Base-by-base conservation (phyloP, 2,888 invertebrate species). In the Scaptomyza polygonia region DNA sequence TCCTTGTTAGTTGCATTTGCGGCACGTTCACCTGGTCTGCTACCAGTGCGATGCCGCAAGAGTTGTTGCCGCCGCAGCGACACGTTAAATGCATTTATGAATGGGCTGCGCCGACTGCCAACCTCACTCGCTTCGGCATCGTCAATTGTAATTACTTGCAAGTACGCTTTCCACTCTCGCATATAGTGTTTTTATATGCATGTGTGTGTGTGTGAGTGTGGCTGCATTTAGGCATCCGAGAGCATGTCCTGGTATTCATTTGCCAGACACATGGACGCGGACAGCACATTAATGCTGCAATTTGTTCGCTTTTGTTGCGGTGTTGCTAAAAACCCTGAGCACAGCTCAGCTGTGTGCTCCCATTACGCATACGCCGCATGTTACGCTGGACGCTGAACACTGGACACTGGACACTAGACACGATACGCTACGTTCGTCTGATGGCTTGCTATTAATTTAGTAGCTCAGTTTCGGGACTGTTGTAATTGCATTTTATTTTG, bases 71-170 rank as follows among this genome's bases (percentile, higher is more conserved):
- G 48, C 82, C 57, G 58, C 86, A 77, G 69, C 88, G 79, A 84
- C 88, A 88, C 79, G 86, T 81, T 87, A 82, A 83, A 88, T 88
- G 88, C 83, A 87, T 83, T 83, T 88, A 83, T 83, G 88, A 87
- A 88, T 83, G 88, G 88, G 52, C 58, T 67, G 58, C 58, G 63
- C 56, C 56, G 39, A 9, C 39, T 66, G 29, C 54, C 61, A 61
- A 36, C 59, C 48, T 36, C 27, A 62, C 40, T 47, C 64, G 43
- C 21, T 6, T 40, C 18, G 14, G 32, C 53, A 53, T 79, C 88
- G 85, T 86, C 88, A 88, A 88, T 82, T 84, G 88, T 87, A 88
- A 82, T 82, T 82, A 82, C 82, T 88, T 86, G 87, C 71, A 77
- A 77, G 85, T 51, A 59, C 65, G 47, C 43, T 36, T 36, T 36